A percentile compares a stretch with the other conserved stretches of the same genome.
These are phyloP conservation scores for Oreochromis grahami DNA, from an alignment of 2,797 vertebrate species.

Conservation along the genomic window DNA sequence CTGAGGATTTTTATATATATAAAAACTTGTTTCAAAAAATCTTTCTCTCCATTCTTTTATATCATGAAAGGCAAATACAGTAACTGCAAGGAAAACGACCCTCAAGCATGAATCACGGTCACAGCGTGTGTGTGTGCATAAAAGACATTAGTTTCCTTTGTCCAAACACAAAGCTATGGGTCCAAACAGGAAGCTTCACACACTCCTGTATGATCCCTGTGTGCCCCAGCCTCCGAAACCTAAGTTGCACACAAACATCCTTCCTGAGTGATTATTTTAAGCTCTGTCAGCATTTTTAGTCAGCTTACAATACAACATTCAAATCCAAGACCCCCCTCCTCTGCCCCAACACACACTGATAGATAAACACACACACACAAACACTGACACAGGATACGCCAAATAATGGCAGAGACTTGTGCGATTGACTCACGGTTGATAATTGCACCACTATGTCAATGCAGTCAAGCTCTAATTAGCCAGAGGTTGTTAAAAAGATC, in stretches of 20 bases:
- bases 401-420: background rate
- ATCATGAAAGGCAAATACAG: background rate
- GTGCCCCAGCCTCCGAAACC: slow-evolving; percentile 38
- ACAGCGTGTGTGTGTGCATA: background rate
- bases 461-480: slow-evolving; percentile 38
- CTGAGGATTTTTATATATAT: background rate
- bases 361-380: slow-evolving; percentile 1
- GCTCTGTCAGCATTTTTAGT: slow-evolving; percentile 56
- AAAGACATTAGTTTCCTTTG: slow-evolving; percentile 28
- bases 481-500: slow-evolving; percentile 10
- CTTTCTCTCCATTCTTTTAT: background rate
- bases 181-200: slow-evolving; percentile 61
- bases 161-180: slow-evolving; percentile 32
- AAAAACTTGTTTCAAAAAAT: background rate
- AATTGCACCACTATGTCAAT: slow-evolving; percentile 39
- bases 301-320: background rate
- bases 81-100: background rate
- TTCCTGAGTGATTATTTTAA: slow-evolving; percentile 67
- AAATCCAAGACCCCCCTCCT: background rate
- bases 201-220: slow-evolving; percentile 35
- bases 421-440: slow-evolving; percentile 33
- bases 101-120: background rate
- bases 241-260: slow-evolving; percentile 70
- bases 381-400: background rate
- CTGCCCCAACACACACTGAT: background rate